Evolutionary conservation across 2,797 vertebrate genomes (phyloP).

Genomic region (Tauraco hartlaubi): DNA sequence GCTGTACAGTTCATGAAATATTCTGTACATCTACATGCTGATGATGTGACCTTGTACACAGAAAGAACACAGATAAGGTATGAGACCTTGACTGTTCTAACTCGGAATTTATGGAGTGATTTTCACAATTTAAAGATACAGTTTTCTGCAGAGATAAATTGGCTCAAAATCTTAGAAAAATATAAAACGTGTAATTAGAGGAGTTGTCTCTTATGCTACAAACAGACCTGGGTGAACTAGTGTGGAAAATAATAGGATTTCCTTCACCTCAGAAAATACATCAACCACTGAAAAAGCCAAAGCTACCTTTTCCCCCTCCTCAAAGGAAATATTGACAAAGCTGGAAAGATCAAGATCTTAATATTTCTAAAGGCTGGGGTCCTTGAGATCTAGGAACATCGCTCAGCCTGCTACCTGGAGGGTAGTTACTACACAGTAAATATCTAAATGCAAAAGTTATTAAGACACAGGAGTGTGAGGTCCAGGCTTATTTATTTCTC

Average conservation of each 20-base stretch:
- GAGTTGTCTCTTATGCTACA: neutral
- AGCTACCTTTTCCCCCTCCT: neutral
- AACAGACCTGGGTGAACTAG: slow-evolving; percentile 2
- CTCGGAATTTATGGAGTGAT: slow-evolving; percentile 67
- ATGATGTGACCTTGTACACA: slow-evolving; percentile 77
- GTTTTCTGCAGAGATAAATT: slow-evolving; percentile 60
- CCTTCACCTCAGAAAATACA: neutral
- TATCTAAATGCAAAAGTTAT: neutral
- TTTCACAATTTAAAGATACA: slow-evolving; percentile 54
- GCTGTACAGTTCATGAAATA: slow-evolving; percentile 76
- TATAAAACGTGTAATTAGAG: neutral
- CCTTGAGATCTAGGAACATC: neutral
- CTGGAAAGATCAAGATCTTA: neutral
- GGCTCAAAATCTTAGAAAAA: slow-evolving; percentile 20
- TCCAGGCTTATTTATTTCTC: neutral
- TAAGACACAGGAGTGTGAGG: neutral
- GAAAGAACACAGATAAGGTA: slow-evolving; percentile 59
- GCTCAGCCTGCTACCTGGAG: neutral
- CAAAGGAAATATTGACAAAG: neutral
- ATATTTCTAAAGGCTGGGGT: neutral
- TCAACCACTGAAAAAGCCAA: neutral
- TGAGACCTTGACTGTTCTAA: slow-evolving; percentile 72
- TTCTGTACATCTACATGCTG: slow-evolving; percentile 72
- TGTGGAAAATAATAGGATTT: slow-evolving; percentile 5
- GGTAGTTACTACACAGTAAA: neutral